Base-by-base conservation (phyloP, 2,797 vertebrate genomes). In the Sebastes reedi region DNA sequence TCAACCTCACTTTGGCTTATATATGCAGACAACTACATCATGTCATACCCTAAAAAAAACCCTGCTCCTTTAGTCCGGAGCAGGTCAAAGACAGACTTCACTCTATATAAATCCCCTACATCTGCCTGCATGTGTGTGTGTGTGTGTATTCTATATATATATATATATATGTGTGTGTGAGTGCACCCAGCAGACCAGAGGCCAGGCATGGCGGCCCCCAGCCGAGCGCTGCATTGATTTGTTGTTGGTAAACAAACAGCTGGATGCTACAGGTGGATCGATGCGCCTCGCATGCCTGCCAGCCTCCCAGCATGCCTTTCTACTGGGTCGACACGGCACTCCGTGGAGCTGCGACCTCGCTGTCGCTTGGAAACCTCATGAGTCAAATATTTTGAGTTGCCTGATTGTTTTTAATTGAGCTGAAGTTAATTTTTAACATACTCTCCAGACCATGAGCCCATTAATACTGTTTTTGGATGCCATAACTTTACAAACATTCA, bases 201-300 rank as follows among this genome's bases (percentile, higher is more conserved):
- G 88, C 90, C 90, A 87, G 88, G 83, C 92, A 87, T 79, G 90
- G 87, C 60, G 69, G 83, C 86, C 89, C 79, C 92, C 88, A 90
- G 88, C 88, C 66, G 92, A 94, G 94, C 72, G 60, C 83, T 75
- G 79, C 90, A 96, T 96, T 85, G 95, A 96, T 95, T 95, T 96
- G 95, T 96, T 96, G 95, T 95, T 95, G 93, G 94, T 95, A 95
- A 96, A 95, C 94, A 96, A 95, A 94, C 94, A 94, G 93, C 93
- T 94, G 94, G 95, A 94, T 91, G 88, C 90, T 90, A 92, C 91
- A 93, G 91, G 92, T 92, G 91, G 91, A 95, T 96, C 95, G 77
- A 96, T 96, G 92, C 32, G 72, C 77, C 87, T 92, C 82, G 91
- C 88, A 87, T 78, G 88, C 86, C 88, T 88, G 82, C 84, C 75